These are phyloP conservation scores for Poeciliopsis gracilis DNA, from an alignment of 2,797 vertebrate genomes.

Conservation along the genomic window DNA sequence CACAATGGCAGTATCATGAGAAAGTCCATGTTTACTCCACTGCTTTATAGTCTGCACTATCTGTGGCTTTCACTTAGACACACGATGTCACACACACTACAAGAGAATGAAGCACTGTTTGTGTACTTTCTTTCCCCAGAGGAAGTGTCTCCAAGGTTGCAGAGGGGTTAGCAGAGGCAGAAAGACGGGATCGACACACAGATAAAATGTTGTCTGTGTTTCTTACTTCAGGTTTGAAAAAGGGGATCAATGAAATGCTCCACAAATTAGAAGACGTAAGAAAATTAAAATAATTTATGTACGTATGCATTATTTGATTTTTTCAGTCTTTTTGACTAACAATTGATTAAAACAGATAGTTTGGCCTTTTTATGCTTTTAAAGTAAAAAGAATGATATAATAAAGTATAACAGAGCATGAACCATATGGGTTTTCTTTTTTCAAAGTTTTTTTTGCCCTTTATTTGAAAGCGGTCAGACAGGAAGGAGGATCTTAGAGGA, in stretches of 20 bases:
- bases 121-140: conserved; percentile 27
- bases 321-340: background rate
- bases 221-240: background rate
- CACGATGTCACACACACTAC: conserved; percentile 15
- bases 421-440: too few species aligned
- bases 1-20: conserved; percentile 35
- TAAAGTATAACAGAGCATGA: background rate
- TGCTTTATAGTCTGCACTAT: conserved; percentile 22
- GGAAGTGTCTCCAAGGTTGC: conserved; percentile 42
- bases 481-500: too few species aligned
- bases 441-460: too few species aligned
- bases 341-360: background rate
- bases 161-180: conserved; percentile 22
- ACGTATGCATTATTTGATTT: background rate
- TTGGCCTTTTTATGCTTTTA: background rate
- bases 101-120: conserved; percentile 4
- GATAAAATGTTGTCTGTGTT: background rate
- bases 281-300: background rate
- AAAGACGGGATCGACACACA: conserved; percentile 11
- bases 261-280: background rate
- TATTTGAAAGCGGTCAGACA: too few species aligned
- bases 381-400: background rate
- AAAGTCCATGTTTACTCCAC: conserved; percentile 53
- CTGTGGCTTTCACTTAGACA: conserved; percentile 43
- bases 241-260: background rate